A percentile compares a stretch with the other conserved stretches of the same genome.
Evolutionary conservation across 2,797 vertebrate genomes (phyloP).

Genomic region (Schizopygopsis pylzovi): DNA sequence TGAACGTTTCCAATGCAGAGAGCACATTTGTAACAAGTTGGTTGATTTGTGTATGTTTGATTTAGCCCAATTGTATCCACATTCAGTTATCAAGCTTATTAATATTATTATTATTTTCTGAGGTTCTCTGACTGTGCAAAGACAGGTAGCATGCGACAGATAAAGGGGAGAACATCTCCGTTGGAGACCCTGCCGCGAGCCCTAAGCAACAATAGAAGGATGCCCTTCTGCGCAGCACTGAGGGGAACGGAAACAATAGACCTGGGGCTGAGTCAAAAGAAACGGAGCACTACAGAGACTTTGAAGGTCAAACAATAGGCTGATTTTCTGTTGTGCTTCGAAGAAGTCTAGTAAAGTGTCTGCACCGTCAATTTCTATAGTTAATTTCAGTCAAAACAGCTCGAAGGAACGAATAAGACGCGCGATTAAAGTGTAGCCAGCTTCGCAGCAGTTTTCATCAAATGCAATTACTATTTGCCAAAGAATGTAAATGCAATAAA

Average conservation of each 20-base stretch:
- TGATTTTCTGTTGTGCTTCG: conserved; percentile 51
- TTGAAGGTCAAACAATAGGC: conserved; percentile 78
- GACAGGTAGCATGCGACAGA: conserved; percentile 60
- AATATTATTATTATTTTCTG: background rate
- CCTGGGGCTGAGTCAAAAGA: conserved; percentile 59
- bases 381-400: conserved; percentile 46
- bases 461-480: conserved; percentile 49
- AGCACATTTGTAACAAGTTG: background rate
- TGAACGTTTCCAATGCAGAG: background rate
- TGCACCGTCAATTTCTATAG: conserved; percentile 31
- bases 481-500: conserved; percentile 32
- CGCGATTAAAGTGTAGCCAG: conserved; percentile 12
- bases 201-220: conserved; percentile 70
- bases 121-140: background rate
- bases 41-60: background rate
- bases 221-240: conserved; percentile 61
- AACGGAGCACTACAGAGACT: conserved; percentile 59
- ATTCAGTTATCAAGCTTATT: background rate
- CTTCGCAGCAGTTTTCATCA: conserved; percentile 44
- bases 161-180: conserved; percentile 39
- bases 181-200: conserved; percentile 65
- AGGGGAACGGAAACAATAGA: conserved; percentile 73
- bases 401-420: conserved; percentile 43
- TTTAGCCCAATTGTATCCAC: background rate
- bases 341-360: conserved; percentile 25